Evolutionary conservation across 1,140 invertebrate species (phyloP).

Genomic region (Drosophila nebulosa): DNA sequence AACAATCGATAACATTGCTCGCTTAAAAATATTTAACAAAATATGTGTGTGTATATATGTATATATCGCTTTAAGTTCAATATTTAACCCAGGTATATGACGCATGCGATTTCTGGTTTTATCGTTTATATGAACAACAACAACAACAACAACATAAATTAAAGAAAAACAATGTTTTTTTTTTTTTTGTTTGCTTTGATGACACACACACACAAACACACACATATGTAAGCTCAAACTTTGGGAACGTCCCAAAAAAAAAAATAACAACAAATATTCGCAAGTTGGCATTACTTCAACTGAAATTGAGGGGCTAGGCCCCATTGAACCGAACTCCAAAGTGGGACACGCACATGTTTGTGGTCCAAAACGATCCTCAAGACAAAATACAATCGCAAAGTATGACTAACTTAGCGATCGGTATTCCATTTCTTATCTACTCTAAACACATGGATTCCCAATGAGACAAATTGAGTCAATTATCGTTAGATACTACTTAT

Average conservation of each 20-base stretch:
- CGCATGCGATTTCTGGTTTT: slow-evolving; percentile 51
- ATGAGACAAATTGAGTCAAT: too few species aligned
- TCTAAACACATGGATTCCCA: not conserved
- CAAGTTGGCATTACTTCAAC: slow-evolving; percentile 68
- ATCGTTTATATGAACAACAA: slow-evolving; percentile 19
- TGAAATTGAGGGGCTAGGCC: slow-evolving; percentile 49
- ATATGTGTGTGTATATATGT: not conserved
- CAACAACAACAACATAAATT: not conserved
- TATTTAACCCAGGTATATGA: slow-evolving; percentile 21
- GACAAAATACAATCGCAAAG: not conserved
- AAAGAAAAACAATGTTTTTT: slow-evolving; percentile 29
- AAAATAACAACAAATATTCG: slow-evolving; percentile 21
- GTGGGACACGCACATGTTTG: slow-evolving; percentile 49
- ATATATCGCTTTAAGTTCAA: slow-evolving; percentile 1
- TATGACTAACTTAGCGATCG: not conserved
- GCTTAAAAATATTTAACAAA: not conserved
- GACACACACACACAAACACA: slow-evolving; percentile 61
- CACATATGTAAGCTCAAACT: slow-evolving; percentile 24
- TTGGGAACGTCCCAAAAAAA: slow-evolving; percentile 66
- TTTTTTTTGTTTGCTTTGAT: slow-evolving; percentile 60
- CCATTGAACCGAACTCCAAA: slow-evolving; percentile 42
- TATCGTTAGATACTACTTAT: too few species aligned
- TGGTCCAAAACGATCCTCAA: not conserved
- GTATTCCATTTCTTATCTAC: not conserved
- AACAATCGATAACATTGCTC: slow-evolving; percentile 38